A percentile compares a stretch with the other conserved stretches of the same genome.
These are phyloP conservation scores for Sebastolobus altivelis DNA, from an alignment of 2,797 vertebrate genomes.

Conservation along the genomic window DNA sequence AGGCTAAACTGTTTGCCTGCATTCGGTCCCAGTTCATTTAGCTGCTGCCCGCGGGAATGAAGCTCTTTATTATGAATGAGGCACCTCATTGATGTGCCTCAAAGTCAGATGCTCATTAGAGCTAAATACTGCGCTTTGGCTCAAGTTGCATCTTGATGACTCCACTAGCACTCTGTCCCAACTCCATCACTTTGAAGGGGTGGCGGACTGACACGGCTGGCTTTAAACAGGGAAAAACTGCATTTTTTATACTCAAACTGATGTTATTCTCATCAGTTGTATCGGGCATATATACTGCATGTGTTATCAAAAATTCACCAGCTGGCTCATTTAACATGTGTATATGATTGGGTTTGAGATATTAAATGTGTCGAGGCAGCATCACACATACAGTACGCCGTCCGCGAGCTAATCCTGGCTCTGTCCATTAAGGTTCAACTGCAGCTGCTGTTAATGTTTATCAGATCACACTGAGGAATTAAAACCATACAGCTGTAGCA, in stretches of 20 bases:
- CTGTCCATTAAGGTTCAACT: conserved; percentile 8
- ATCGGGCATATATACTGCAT: background rate
- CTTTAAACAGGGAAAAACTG: background rate
- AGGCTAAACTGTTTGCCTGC: conserved; percentile 78
- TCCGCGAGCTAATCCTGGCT: conserved; percentile 14
- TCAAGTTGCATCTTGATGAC: conserved; percentile 65
- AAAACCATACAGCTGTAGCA: conserved; percentile 9
- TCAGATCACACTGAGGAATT: conserved; percentile 13
- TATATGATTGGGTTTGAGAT: conserved; percentile 9
- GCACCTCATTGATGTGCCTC: conserved; percentile 73
- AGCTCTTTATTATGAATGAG: conserved; percentile 79
- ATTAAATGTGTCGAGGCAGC: background rate
- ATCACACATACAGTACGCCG: background rate
- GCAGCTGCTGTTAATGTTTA: conserved; percentile 31
- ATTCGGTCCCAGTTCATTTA: conserved; percentile 78
- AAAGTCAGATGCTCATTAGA: conserved; percentile 79
- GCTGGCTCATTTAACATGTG: conserved; percentile 4
- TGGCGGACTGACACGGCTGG: background rate
- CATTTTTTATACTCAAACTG: background rate
- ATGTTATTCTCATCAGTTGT: background rate
- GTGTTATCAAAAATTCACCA: conserved; percentile 12
- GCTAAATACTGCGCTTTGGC: conserved; percentile 67
- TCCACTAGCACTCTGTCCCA: conserved; percentile 19
- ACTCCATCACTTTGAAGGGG: conserved; percentile 29
- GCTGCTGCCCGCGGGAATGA: conserved; percentile 64